A percentile compares a stretch with the other conserved stretches of the same genome.
These are phyloP conservation scores for honey bee (Apis mellifera) DNA, from an alignment of 1,140 invertebrate species.

Conservation along the genomic window DNA sequence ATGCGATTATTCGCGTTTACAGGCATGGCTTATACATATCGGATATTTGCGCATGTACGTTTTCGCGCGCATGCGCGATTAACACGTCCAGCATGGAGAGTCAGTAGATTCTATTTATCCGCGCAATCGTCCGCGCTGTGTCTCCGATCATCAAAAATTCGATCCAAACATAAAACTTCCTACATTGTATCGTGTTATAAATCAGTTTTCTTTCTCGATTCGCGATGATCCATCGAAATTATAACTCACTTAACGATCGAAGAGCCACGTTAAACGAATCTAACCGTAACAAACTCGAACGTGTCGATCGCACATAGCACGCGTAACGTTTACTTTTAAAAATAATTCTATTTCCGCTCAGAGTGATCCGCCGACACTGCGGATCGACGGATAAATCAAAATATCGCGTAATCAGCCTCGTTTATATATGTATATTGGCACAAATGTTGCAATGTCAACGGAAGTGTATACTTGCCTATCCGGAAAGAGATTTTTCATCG, in stretches of 20 bases:
- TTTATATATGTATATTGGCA: slow-evolving; percentile 55
- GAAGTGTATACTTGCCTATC: not conserved
- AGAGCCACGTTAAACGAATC: no score
- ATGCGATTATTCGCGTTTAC: not conserved
- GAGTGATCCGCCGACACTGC: slow-evolving; percentile 42
- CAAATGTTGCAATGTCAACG: slow-evolving; percentile 60
- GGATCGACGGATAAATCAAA: slow-evolving; percentile 54
- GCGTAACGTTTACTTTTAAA: slow-evolving; percentile 59
- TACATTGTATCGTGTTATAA: no score
- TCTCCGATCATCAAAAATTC: no score
- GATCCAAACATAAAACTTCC: no score
- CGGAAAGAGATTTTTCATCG: not conserved
- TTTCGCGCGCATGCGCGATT: not conserved
- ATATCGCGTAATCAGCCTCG: slow-evolving; percentile 59
- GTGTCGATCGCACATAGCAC: not conserved
- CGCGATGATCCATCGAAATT: no score
- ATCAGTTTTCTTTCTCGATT: no score
- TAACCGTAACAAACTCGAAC: no score
- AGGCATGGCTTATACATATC: not conserved
- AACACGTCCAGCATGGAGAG: no score
- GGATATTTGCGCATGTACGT: not conserved
- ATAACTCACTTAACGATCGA: no score
- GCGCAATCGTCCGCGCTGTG: no score
- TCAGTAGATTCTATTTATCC: no score
- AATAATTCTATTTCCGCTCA: slow-evolving; percentile 69